Conservation (phyloP, 1,140 invertebrate species). For the Penaeus chinensis region DNA sequence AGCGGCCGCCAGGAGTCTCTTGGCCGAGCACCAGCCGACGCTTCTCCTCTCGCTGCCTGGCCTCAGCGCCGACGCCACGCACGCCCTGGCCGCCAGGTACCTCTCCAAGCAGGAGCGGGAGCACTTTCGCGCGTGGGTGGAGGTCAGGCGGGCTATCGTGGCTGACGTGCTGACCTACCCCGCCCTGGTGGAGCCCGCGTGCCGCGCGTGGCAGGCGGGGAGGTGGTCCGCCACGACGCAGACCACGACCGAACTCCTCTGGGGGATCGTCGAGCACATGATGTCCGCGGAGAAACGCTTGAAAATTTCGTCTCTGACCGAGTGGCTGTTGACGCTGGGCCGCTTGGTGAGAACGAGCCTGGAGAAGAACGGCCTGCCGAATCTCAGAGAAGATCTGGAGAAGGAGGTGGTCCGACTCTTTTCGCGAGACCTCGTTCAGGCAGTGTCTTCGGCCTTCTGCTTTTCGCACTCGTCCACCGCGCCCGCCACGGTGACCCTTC, state of each 20-base stretch:
- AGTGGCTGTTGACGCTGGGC: constrained; percentile 14
- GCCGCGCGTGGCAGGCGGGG: constrained; percentile 23
- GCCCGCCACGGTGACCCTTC: not conserved
- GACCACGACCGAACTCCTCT: constrained; percentile 22
- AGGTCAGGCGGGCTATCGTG: not conserved
- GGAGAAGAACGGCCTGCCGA: not conserved
- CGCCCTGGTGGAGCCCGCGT: not conserved
- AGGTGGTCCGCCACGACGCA: not conserved
- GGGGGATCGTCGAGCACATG: not conserved
- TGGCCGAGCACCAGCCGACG: not conserved
- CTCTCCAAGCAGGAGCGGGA: not conserved
- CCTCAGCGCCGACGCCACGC: not conserved
- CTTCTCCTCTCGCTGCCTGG: not conserved
- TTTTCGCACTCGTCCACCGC: not conserved
- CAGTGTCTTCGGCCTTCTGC: not conserved
- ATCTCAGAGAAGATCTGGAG: constrained; percentile 11
- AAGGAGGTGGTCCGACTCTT: constrained; percentile 7
- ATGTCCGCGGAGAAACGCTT: too few species aligned
- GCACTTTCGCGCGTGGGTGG: not conserved
- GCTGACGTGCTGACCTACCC: constrained; percentile 2
- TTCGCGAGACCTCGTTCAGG: not conserved
- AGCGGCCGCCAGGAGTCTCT: not conserved
- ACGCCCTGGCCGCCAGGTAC: not conserved
- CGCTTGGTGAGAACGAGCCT: constrained; percentile 11
- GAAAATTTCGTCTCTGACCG: too few species aligned